Conservation (phyloP, 2,888 invertebrate species). For the Apamea anceps region DNA sequence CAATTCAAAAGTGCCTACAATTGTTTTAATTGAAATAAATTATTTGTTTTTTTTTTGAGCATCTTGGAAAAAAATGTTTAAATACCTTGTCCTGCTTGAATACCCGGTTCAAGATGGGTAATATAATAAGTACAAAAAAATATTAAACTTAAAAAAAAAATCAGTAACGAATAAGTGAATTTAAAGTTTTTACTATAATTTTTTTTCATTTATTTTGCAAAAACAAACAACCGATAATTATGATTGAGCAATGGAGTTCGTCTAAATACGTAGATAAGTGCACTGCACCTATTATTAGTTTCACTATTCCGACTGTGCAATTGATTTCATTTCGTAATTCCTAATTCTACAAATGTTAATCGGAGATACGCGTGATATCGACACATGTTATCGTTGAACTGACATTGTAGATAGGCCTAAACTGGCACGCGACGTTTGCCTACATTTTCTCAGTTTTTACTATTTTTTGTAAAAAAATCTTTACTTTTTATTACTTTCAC, state of each 20-base stretch:
- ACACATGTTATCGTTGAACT: conserved; percentile 58
- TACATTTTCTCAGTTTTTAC: conserved; percentile 34
- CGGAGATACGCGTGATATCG: conserved; percentile 58
- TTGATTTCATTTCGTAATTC: conserved; percentile 59
- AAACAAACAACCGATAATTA: not conserved
- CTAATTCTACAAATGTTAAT: conserved; percentile 57
- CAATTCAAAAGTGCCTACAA: not conserved
- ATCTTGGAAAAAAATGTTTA: not conserved
- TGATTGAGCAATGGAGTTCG: not conserved
- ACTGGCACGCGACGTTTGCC: conserved; percentile 56
- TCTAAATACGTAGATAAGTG: conserved; percentile 5
- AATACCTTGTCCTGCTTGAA: not conserved
- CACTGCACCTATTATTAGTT: conserved; percentile 13
- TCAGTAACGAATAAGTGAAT: accelerated
- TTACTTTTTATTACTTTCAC: conserved; percentile 11
- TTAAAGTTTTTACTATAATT: not conserved
- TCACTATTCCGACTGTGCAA: conserved; percentile 37
- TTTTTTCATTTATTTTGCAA: not conserved
- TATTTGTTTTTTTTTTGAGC: not conserved
- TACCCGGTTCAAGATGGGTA: not conserved
- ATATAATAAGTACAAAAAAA: not conserved
- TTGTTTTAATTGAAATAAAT: not conserved
- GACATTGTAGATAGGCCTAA: conserved; percentile 69
- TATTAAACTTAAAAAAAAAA: not conserved
- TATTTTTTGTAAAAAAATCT: conserved; percentile 19